phyloP scores from a whole-genome alignment of 2,888 invertebrate species.

The Stegana nigrithorax region DNA sequence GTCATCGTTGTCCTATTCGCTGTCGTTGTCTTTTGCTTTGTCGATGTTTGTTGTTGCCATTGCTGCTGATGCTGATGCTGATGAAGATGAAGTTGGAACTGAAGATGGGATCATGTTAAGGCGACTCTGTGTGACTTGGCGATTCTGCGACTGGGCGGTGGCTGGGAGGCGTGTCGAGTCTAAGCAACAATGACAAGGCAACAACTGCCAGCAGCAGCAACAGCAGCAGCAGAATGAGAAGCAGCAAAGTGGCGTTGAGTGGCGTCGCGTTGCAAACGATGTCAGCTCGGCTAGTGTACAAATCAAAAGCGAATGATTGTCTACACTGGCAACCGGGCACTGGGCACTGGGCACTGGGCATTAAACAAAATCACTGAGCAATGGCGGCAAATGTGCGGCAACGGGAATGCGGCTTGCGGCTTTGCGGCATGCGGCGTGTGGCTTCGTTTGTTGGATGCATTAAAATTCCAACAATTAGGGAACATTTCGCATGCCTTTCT shows the following conservation, averaged over 20 bases:
- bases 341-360: background rate
- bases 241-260: slow-evolving; percentile 10
- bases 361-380: too few relatives aligned
- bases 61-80: background rate
- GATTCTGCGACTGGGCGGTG: background rate
- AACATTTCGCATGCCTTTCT: slow-evolving; percentile 63
- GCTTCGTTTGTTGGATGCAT: slow-evolving; percentile 43
- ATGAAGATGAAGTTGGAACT: background rate
- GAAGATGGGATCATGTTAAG: background rate
- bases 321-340: background rate
- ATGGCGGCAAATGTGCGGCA: too few relatives aligned
- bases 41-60: too few relatives aligned
- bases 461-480: slow-evolving; percentile 63
- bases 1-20: too few relatives aligned
- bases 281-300: background rate
- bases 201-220: background rate
- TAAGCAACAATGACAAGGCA: slow-evolving; percentile 8
- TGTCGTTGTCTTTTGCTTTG: background rate
- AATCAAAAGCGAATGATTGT: slow-evolving; percentile 11
- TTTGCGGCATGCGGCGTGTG: slow-evolving; percentile 11
- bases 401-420: too few relatives aligned
- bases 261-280: background rate
- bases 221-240: too few relatives aligned
- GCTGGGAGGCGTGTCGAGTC: background rate
- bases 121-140: too few relatives aligned